phyloP scores from a whole-genome alignment of 2,888 invertebrate species.

The Drosophila conformis region DNA sequence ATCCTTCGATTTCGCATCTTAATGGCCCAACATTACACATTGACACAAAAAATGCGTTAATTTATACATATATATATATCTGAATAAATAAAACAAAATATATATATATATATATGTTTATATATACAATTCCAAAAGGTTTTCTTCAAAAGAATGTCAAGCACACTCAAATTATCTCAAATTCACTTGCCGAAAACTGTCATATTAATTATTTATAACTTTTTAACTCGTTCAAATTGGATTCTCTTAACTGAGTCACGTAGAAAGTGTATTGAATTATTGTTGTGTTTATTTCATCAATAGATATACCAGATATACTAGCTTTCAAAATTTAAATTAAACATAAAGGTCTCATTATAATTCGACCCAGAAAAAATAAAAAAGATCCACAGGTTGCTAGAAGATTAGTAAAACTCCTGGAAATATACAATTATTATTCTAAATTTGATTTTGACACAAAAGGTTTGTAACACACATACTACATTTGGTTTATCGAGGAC shows the following conservation, averaged over 20 bases:
- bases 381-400: neutral
- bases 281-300: neutral
- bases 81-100: neutral
- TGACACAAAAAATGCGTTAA: slow-evolving; percentile 15
- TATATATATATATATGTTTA: slow-evolving; percentile 8
- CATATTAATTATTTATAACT: slow-evolving; percentile 2
- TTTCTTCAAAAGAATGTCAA: slow-evolving; percentile 6
- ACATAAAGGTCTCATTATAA: neutral
- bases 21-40: slow-evolving; percentile 44
- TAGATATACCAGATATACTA: too few species aligned
- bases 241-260: neutral
- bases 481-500: neutral
- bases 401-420: too few species aligned
- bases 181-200: slow-evolving; percentile 1
- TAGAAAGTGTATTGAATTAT: neutral
- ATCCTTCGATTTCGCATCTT: slow-evolving; percentile 61
- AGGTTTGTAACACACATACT: neutral
- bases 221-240: neutral
- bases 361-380: neutral
- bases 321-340: too few species aligned
- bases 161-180: slow-evolving; percentile 19
- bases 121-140: neutral
- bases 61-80: slow-evolving; percentile 7
- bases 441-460: neutral
- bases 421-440: neutral